Conservation (phyloP, 2,797 vertebrate genomes). For the Crotalus adamanteus region DNA sequence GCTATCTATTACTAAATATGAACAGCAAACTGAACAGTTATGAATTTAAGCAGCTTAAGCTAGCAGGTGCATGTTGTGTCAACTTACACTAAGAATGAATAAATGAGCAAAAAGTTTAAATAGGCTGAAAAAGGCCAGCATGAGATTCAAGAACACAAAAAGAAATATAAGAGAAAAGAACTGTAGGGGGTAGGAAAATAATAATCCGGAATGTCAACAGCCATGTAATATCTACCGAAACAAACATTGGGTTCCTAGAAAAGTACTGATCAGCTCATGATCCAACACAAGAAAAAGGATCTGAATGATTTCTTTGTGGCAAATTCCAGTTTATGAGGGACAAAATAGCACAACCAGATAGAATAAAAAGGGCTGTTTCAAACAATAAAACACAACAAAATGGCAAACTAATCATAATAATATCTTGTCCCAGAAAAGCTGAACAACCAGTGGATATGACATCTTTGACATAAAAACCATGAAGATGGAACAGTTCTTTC, state of each 20-base stretch:
- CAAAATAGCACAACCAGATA: not conserved
- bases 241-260: not conserved
- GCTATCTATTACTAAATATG: not conserved
- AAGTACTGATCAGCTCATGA: not conserved
- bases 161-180: not conserved
- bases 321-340: not conserved
- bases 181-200: not conserved
- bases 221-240: not conserved
- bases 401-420: not conserved
- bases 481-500: not conserved
- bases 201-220: not conserved
- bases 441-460: not conserved
- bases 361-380: not conserved
- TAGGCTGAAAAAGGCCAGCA: not conserved
- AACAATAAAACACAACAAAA: not conserved
- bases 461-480: not conserved
- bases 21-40: not conserved
- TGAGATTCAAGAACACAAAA: not conserved
- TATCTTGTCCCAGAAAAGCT: not conserved
- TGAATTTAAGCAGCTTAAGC: not conserved
- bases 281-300: not conserved
- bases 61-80: not conserved
- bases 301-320: not conserved
- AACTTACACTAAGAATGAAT: not conserved
- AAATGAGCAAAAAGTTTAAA: not conserved